These are phyloP conservation scores for Gnathonemus longibarbis DNA, from an alignment of 2,113 vertebrate species.

Conservation along the genomic window DNA sequence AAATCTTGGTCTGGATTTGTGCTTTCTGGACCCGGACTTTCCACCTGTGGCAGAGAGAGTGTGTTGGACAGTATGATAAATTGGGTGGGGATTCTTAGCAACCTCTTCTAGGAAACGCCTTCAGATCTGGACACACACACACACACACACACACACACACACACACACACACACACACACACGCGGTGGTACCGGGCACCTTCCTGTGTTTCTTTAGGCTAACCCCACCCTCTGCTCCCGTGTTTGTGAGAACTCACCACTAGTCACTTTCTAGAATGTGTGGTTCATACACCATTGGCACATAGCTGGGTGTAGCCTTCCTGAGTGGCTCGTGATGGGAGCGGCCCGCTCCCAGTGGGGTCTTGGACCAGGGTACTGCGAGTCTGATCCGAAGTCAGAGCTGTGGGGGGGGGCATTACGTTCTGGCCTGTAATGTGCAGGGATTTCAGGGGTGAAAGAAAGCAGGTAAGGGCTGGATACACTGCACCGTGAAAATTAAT, in stretches of 20 bases:
- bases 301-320: constrained; percentile 58
- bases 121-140: background rate
- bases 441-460: background rate
- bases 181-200: background rate
- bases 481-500: background rate
- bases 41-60: background rate
- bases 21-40: background rate
- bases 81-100: background rate
- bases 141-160: background rate
- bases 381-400: background rate
- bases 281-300: constrained; percentile 50
- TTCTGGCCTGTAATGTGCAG: background rate
- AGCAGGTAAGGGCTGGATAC: background rate
- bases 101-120: background rate
- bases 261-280: constrained; percentile 38
- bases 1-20: background rate
- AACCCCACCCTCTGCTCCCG: background rate
- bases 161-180: background rate
- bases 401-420: background rate
- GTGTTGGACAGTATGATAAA: background rate
- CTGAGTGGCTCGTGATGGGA: constrained; percentile 45
- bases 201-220: constrained; percentile 35
- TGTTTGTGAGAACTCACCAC: constrained; percentile 40
- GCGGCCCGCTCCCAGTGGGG: constrained; percentile 32
- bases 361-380: background rate